Base-by-base conservation (phyloP, 1,140 invertebrate genomes). In the Cyrtorhinus lividipennis region DNA sequence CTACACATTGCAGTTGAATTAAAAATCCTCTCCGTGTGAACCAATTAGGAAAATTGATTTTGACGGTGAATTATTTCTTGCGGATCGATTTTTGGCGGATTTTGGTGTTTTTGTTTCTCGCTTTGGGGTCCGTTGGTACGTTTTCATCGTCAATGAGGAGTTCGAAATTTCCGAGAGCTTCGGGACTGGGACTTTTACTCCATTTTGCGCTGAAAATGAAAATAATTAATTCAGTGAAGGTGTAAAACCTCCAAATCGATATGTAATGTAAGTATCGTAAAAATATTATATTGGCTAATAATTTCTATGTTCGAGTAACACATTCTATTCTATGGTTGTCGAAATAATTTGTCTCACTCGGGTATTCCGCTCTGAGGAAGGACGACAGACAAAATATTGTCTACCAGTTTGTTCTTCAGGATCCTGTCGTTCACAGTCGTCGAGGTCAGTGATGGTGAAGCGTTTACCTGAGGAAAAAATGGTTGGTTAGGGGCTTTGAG, bases 371-470 rank as follows among this genome's bases (percentile, higher is more conserved):
- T 89, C 0, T 90, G 84, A 1, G 92, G 91, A 25, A 96, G 71
- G 0, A 97, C 89, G 53, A 97, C 85, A 24, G 91, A 91, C 56
- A 97, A 76, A 63, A 95, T 92, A 73, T 96, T 95, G 70, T 94
- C 91, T 62, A 98, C 93, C 13, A 98, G 74, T 76, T 94, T 95
- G 69, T 95, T 92, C 71, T 98, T 98, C 64, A 97, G 79, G 69
- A 97, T 95, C 67, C 94, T 79, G 73, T 98, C 95, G 72, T 92
- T 95, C 0, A 91, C 88, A 0, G 94, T 98, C 0, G 94, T 98
- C 0, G 92, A 93, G 1, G 90, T 91, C 0, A 97, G 72, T 0
- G 93, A 95, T 0, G 95, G 94, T 0, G 93, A 96, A 0, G 94
- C 92, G 72, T 98, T 98, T 0, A 95, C 86, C 84, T 87, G 65